Percentiles rank a stretch among this genome's conserved stretches.
Evolutionary conservation across 1,140 invertebrate genomes (phyloP).

Genomic region (Maniola jurtina): DNA sequence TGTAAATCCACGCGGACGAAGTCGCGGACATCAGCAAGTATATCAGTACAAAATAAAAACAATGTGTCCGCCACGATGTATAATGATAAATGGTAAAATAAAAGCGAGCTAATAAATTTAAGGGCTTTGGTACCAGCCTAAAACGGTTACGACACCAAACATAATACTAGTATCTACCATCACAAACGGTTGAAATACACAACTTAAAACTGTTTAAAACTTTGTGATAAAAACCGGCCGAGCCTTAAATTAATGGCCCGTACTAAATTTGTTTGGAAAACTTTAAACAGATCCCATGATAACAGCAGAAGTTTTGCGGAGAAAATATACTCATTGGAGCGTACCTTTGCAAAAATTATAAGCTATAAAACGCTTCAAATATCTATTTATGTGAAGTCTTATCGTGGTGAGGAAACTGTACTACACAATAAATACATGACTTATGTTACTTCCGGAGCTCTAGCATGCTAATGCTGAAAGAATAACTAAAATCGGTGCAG

Average conservation of each 20-base stretch:
- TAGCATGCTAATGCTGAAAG: no score
- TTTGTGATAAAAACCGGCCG: slow-evolving; percentile 31
- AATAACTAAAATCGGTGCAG: no score
- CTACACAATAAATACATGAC: no score
- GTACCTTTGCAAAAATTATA: slow-evolving; percentile 6
- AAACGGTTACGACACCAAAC: slow-evolving; percentile 23
- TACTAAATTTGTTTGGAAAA: slow-evolving; percentile 33
- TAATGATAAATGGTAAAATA: no score
- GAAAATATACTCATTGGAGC: slow-evolving; percentile 14
- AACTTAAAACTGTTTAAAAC: slow-evolving; percentile 35
- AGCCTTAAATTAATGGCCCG: slow-evolving; percentile 33
- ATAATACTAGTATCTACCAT: slow-evolving; percentile 15
- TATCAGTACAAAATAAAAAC: no score
- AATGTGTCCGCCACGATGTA: no score
- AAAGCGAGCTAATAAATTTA: neutral
- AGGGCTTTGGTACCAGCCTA: slow-evolving; percentile 32
- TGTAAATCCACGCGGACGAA: no score
- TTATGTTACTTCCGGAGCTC: no score
- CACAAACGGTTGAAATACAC: slow-evolving; percentile 28
- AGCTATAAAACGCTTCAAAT: no score
- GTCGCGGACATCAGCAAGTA: no score
- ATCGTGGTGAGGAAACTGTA: no score
- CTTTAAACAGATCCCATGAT: slow-evolving; percentile 34
- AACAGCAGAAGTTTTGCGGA: slow-evolving; percentile 31
- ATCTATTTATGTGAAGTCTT: no score